A percentile compares a stretch with the other conserved stretches of the same genome.
These are phyloP conservation scores for Contarinia nasturtii DNA, from an alignment of 1,140 invertebrate genomes.

Conservation along the genomic window DNA sequence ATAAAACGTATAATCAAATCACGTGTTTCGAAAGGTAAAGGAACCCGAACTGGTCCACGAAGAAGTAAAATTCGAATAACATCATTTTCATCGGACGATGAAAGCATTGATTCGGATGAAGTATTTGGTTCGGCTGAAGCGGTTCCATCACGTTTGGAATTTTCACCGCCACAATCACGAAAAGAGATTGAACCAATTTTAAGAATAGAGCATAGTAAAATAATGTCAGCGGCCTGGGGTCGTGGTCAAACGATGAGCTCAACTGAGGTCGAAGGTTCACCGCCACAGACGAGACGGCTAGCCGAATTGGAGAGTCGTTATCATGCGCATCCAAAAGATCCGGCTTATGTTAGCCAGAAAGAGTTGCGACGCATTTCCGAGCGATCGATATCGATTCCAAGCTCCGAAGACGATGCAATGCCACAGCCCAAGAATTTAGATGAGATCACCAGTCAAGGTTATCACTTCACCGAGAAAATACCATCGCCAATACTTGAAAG, in stretches of 20 bases:
- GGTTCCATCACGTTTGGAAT: conserved; percentile 41
- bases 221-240: conserved; percentile 40
- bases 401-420: conserved; percentile 39
- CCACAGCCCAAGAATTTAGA: conserved; percentile 22
- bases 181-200: conserved; percentile 50
- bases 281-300: conserved; percentile 38
- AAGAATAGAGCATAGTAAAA: conserved; percentile 43
- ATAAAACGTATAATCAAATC: conserved; percentile 1
- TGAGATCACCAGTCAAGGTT: conserved; percentile 31
- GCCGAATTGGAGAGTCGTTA: conserved; percentile 36
- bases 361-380: conserved; percentile 44
- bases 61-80: conserved; percentile 46
- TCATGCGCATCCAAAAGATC: conserved; percentile 36
- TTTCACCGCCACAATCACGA: conserved; percentile 44
- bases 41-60: conserved; percentile 12
- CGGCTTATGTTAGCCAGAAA: conserved; percentile 31
- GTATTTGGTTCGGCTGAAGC: conserved; percentile 49
- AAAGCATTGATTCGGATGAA: conserved; percentile 48
- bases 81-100: conserved; percentile 48
- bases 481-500: conserved; percentile 35
- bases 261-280: conserved; percentile 48
- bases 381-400: conserved; percentile 46
- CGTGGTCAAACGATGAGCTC: conserved; percentile 51
- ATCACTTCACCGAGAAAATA: conserved; percentile 34
- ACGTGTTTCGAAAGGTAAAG: neutral